Percentiles rank a stretch among this genome's conserved stretches.
phyloP scores from a whole-genome alignment of 2,888 invertebrate species.

The Sphaerophoria taeniata region DNA sequence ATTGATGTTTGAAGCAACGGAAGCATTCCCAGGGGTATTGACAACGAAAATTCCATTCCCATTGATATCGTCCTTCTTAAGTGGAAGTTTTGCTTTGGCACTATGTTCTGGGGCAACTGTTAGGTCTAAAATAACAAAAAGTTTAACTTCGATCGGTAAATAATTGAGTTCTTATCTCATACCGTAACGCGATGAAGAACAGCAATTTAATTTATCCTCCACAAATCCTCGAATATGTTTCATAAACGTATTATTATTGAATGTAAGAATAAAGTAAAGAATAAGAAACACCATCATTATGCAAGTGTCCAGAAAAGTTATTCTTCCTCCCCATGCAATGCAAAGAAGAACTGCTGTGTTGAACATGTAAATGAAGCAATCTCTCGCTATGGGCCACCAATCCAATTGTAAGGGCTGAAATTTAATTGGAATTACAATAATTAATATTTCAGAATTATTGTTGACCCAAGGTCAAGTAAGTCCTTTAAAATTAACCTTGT shows the following conservation, averaged over 20 bases:
- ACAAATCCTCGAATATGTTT: conserved; percentile 81
- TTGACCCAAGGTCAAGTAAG: too few relatives aligned
- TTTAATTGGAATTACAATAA: conserved; percentile 46
- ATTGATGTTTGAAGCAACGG: conserved; percentile 80
- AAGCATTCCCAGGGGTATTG: conserved; percentile 80
- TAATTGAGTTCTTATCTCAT: background rate
- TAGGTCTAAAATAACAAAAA: conserved; percentile 78
- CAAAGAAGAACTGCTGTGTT: conserved; percentile 88
- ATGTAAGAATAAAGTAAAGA: conserved; percentile 89
- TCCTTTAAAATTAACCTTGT: conserved; percentile 83
- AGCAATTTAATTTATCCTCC: conserved; percentile 82
- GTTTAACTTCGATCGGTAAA: background rate
- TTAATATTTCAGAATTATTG: too few relatives aligned
- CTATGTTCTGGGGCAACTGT: conserved; percentile 82
- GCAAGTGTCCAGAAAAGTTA: conserved; percentile 92
- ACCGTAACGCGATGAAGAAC: conserved; percentile 82
- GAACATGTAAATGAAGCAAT: conserved; percentile 89
- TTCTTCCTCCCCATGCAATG: conserved; percentile 90
- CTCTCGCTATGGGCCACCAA: conserved; percentile 92
- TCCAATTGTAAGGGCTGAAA: conserved; percentile 90
- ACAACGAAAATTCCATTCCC: conserved; percentile 81
- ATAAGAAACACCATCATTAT: conserved; percentile 89
- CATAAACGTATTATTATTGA: conserved; percentile 86
- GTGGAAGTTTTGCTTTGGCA: conserved; percentile 81
- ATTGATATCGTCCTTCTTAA: conserved; percentile 80